These are phyloP conservation scores for Glossophaga mutica DNA, from an alignment of 2,797 vertebrate genomes.

Conservation along the genomic window DNA sequence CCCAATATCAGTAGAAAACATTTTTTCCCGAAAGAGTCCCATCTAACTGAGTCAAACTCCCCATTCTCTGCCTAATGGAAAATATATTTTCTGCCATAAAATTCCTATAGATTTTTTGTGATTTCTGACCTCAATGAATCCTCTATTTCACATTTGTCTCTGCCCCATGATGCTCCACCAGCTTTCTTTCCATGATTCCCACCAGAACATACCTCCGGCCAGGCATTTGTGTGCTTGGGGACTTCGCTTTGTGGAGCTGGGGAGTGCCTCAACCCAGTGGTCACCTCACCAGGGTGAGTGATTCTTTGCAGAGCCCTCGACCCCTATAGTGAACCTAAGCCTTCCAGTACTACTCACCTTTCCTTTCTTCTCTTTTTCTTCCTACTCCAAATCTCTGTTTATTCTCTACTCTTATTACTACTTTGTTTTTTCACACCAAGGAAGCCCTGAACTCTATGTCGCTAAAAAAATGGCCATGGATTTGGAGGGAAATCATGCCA, in stretches of 20 bases:
- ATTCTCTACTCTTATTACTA: background rate
- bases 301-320: background rate
- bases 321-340: background rate
- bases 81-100: background rate
- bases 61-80: background rate
- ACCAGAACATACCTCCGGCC: accelerated
- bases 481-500: background rate
- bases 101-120: no score
- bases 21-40: background rate
- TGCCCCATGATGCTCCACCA: background rate
- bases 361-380: background rate
- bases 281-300: accelerated
- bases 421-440: background rate
- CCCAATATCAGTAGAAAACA: background rate
- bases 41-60: background rate
- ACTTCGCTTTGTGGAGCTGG: background rate
- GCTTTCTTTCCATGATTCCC: background rate
- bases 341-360: background rate
- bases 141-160: background rate
- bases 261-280: accelerated
- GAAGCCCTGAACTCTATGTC: background rate
- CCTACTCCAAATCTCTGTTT: background rate
- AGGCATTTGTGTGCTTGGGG: accelerated
- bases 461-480: background rate
- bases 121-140: background rate